These are phyloP conservation scores for Glaucopsyche alexis DNA, from an alignment of 2,888 invertebrate species.

Conservation along the genomic window DNA sequence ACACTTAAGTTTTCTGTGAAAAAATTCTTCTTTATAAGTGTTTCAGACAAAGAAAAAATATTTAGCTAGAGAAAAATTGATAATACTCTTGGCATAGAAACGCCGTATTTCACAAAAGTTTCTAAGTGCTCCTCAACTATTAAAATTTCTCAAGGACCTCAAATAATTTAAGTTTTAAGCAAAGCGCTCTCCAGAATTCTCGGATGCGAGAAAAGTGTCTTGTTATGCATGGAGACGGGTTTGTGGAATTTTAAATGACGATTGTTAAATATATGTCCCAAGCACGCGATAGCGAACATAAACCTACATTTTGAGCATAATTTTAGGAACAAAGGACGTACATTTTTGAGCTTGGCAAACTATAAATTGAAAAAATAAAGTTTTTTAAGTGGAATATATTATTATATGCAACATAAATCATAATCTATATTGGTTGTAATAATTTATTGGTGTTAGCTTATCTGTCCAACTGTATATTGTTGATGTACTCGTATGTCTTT, in stretches of 20 bases:
- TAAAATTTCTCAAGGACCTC: conserved; percentile 11
- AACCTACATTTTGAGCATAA: background rate
- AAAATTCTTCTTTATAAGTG: background rate
- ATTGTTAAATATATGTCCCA: background rate
- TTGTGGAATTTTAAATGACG: conserved; percentile 19
- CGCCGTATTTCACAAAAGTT: conserved; percentile 5
- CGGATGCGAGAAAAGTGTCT: conserved; percentile 26
- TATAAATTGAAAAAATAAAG: too few relatives aligned
- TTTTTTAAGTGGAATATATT: too few relatives aligned
- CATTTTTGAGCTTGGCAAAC: too few relatives aligned
- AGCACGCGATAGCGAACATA: background rate
- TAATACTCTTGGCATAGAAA: conserved; percentile 9
- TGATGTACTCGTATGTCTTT: too few relatives aligned
- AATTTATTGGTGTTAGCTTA: too few relatives aligned
- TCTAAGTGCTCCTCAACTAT: conserved; percentile 23
- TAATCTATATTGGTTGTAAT: too few relatives aligned
- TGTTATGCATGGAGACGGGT: conserved; percentile 13
- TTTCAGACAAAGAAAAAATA: background rate
- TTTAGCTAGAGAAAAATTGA: background rate
- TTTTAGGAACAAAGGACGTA: background rate
- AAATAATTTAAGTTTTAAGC: conserved; percentile 28
- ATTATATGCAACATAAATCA: too few relatives aligned
- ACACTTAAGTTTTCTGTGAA: background rate
- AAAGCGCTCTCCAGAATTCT: conserved; percentile 16
- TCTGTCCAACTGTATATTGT: too few relatives aligned